A percentile compares a stretch with the other conserved stretches of the same genome.
These are phyloP conservation scores for Chromobotia macracanthus DNA, from an alignment of 2,797 vertebrate genomes.

Conservation along the genomic window DNA sequence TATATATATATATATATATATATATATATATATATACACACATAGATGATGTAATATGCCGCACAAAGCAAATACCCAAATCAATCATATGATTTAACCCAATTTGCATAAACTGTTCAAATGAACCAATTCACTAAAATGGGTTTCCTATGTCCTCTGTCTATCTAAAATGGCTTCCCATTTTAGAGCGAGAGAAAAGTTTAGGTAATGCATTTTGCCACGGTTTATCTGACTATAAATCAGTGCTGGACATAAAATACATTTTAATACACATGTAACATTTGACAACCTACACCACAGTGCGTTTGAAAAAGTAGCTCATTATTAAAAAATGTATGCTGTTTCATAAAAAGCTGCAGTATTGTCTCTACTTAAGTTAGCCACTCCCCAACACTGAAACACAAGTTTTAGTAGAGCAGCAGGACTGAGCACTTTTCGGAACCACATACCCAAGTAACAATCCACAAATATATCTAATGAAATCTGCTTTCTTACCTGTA, in stretches of 20 bases:
- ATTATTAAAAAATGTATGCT: background rate
- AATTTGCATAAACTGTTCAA: background rate
- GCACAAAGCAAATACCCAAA: no score
- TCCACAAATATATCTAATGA: slow-evolving; percentile 51
- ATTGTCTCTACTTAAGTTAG: background rate
- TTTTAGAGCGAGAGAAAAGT: background rate
- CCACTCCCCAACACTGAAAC: background rate
- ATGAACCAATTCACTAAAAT: background rate
- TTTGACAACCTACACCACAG: background rate
- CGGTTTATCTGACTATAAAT: background rate
- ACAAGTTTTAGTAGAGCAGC: background rate
- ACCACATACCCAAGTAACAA: background rate
- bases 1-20: no score
- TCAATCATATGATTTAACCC: background rate
- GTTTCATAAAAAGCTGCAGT: background rate
- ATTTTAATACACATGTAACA: background rate
- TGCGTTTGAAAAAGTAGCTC: background rate
- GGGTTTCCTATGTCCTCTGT: background rate
- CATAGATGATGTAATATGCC: no score
- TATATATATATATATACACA: no score
- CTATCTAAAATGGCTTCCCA: background rate
- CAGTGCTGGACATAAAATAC: background rate
- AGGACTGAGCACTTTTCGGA: background rate
- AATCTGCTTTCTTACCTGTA: slow-evolving; percentile 74
- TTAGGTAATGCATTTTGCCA: background rate